These are phyloP conservation scores for Apamea epomidion DNA, from an alignment of 2,888 invertebrate species.

Conservation along the genomic window DNA sequence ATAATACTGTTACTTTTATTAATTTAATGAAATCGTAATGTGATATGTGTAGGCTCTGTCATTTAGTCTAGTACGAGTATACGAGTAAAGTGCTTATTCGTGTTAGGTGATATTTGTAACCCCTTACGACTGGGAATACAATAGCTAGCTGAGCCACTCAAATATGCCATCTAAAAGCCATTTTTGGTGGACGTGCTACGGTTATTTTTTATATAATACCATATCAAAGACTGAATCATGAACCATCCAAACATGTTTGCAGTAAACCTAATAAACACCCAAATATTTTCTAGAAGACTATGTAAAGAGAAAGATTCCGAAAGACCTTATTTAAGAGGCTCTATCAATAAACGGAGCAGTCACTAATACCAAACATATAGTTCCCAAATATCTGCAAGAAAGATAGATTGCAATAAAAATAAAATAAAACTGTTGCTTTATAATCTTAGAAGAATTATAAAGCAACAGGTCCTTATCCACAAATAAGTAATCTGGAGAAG, in stretches of 20 bases:
- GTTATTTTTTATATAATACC: constrained; percentile 17
- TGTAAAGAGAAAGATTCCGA: not conserved
- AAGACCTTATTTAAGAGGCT: not conserved
- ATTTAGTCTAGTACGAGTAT: constrained; percentile 2
- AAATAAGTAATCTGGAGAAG: not conserved
- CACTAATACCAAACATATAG: too few species aligned
- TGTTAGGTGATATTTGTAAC: constrained; percentile 27
- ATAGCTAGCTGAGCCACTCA: constrained; percentile 13
- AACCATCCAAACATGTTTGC: not conserved
- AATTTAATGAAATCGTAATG: not conserved
- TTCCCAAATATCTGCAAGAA: not conserved
- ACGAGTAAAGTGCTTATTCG: constrained; percentile 33
- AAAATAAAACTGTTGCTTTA: too few species aligned
- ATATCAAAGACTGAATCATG: not conserved
- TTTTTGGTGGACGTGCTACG: constrained; percentile 26
- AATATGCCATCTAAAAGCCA: constrained; percentile 1
- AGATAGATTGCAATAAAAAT: not conserved
- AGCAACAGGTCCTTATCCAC: not conserved
- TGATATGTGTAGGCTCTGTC: not conserved
- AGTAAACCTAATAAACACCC: not conserved
- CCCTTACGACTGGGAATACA: constrained; percentile 26
- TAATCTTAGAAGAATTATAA: not conserved
- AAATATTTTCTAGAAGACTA: not conserved
- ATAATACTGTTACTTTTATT: not conserved
- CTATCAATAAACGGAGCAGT: not conserved